Conservation (phyloP, 1,140 invertebrate species). For the Steinernema khuongi region DNA sequence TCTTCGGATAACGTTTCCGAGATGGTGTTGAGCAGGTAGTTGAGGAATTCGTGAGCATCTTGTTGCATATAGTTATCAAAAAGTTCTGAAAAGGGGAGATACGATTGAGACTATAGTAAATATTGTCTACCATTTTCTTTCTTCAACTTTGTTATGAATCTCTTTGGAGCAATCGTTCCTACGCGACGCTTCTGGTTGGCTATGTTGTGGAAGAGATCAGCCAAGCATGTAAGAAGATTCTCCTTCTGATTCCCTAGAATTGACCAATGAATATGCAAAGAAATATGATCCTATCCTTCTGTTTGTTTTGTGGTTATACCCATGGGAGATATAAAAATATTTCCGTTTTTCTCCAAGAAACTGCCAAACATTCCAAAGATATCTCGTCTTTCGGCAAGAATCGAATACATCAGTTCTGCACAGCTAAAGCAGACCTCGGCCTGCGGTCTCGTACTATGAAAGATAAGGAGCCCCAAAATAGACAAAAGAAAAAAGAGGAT, state of each 20-base stretch:
- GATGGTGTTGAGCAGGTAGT: constrained; percentile 87
- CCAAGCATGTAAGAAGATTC: constrained; percentile 90
- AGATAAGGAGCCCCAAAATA: no score
- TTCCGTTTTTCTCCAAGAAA: no score
- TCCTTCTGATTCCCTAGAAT: constrained; percentile 92
- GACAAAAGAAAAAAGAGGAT: no score
- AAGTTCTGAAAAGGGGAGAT: constrained; percentile 73
- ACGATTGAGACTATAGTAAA: constrained; percentile 26
- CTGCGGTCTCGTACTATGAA: no score
- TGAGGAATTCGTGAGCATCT: constrained; percentile 98
- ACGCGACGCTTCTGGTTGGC: constrained; percentile 99
- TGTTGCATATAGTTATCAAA: constrained; percentile 99
- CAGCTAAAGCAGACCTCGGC: no score
- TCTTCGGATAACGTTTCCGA: constrained; percentile 71
- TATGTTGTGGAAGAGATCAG: constrained; percentile 96
- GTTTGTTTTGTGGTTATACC: no score
- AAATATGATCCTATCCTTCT: no score
- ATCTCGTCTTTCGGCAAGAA: no score
- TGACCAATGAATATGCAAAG: constrained; percentile 28
- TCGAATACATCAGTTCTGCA: no score
- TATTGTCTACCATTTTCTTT: constrained; percentile 88
- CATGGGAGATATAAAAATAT: no score
- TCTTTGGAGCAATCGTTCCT: constrained; percentile 96
- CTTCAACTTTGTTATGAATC: constrained; percentile 91
- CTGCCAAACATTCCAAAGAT: no score